Evolutionary conservation across 2,113 vertebrate genomes (phyloP).

Genomic region (Carettochelys insculpta): DNA sequence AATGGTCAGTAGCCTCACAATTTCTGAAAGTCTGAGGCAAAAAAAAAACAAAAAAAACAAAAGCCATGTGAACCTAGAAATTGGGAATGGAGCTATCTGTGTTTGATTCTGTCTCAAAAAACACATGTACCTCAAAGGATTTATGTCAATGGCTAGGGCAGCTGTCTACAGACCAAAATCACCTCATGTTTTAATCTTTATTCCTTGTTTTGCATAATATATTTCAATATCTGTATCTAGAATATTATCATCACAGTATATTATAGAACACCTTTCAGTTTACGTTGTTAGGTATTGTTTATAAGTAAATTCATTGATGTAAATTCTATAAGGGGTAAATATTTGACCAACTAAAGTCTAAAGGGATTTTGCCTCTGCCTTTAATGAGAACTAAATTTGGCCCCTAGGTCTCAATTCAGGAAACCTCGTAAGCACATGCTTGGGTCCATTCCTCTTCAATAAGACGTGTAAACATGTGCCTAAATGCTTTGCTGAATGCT

Average conservation of each 20-base stretch:
- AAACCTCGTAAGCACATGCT: not conserved
- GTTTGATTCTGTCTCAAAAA: not conserved
- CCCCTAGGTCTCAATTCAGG: not conserved
- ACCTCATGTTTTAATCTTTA: not conserved
- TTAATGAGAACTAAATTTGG: not conserved
- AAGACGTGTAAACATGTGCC: fast-evolving
- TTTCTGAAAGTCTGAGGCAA: not conserved
- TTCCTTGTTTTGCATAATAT: not conserved
- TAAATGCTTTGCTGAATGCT: not conserved
- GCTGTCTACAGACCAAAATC: not conserved
- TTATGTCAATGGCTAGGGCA: not conserved
- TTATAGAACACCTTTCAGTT: not conserved
- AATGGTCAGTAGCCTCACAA: not conserved
- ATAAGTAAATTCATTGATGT: not conserved
- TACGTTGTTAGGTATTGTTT: not conserved
- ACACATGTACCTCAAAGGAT: not conserved
- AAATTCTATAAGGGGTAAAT: not conserved
- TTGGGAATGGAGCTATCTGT: not conserved
- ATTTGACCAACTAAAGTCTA: not conserved
- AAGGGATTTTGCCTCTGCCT: not conserved
- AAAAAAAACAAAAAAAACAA: not conserved
- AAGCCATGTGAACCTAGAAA: not conserved
- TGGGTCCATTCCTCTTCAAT: not conserved
- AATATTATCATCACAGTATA: not conserved
- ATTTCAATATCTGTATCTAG: not conserved